phyloP scores from a whole-genome alignment of 2,888 invertebrate genomes.

The Patella caerulea region DNA sequence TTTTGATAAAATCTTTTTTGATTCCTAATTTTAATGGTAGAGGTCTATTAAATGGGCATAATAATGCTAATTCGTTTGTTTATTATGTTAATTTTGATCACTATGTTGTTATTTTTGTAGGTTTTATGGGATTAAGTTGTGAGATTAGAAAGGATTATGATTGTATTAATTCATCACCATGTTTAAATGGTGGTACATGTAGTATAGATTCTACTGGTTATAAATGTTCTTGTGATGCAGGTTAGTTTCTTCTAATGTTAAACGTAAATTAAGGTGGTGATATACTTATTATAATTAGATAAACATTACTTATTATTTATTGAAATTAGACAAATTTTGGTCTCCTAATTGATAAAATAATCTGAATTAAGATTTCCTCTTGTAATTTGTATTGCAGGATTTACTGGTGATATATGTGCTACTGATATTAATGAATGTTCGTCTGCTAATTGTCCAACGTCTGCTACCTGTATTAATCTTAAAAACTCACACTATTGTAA shows the following conservation, averaged over 20 bases:
- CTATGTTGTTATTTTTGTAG: constrained; percentile 34
- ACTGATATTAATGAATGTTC: constrained; percentile 2
- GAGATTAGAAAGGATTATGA: constrained; percentile 30
- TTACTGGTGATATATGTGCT: constrained; percentile 7
- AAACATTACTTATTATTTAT: too few species aligned
- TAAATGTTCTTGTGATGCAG: constrained; percentile 43
- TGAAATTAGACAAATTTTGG: too few species aligned
- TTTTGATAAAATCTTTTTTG: too few species aligned
- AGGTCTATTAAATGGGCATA: too few species aligned
- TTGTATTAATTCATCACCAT: constrained; percentile 48
- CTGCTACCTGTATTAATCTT: constrained; percentile 3
- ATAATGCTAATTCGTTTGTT: too few species aligned
- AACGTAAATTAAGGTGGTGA: too few species aligned
- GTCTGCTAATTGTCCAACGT: background rate
- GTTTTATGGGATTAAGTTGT: constrained; percentile 49
- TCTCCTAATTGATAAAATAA: too few species aligned
- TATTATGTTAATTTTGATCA: background rate
- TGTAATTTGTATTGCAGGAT: background rate
- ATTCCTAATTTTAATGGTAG: too few species aligned
- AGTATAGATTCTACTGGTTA: constrained; percentile 27
- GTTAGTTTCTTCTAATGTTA: constrained; percentile 21
- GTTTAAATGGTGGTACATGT: constrained; percentile 53
- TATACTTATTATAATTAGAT: too few species aligned
- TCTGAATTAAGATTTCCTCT: too few species aligned
- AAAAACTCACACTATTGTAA: constrained; percentile 2